Percentiles rank a stretch among this genome's conserved stretches.
These are phyloP conservation scores for Tragelaphus imberbis DNA, from an alignment of 2,113 vertebrate species.

Conservation along the genomic window DNA sequence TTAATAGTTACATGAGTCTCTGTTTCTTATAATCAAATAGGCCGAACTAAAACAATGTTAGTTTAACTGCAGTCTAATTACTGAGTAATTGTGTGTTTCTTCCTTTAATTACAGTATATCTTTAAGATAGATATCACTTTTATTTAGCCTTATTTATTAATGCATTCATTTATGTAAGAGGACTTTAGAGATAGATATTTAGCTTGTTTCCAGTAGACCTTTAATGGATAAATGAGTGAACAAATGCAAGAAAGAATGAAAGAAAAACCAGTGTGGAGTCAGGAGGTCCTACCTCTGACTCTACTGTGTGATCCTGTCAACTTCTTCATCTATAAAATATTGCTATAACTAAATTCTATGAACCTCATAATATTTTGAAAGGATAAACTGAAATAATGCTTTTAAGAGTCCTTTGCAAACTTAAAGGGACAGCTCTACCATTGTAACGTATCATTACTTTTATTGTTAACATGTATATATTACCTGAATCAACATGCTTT, in stretches of 20 bases:
- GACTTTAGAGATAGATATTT: background rate
- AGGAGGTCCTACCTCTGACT: background rate
- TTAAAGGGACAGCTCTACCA: background rate
- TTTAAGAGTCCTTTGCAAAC: background rate
- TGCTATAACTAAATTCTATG: background rate
- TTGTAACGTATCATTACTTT: background rate
- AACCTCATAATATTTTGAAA: background rate
- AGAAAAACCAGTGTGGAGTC: background rate
- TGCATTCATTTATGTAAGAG: background rate
- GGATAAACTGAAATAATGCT: background rate
- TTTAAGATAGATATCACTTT: background rate
- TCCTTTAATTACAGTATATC: background rate
- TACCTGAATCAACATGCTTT: conserved; percentile 25
- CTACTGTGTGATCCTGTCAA: background rate
- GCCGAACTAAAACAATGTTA: background rate
- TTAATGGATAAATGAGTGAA: background rate
- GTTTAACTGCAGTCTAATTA: background rate
- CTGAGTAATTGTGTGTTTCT: background rate
- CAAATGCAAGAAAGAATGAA: background rate
- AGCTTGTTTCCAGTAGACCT: background rate
- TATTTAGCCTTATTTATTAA: background rate
- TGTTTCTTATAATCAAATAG: background rate
- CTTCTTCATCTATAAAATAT: background rate
- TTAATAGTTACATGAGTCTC: background rate
- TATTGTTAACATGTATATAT: background rate